These are phyloP conservation scores for Drosophila austrosaltans DNA, from an alignment of 2,888 invertebrate genomes.

Conservation along the genomic window DNA sequence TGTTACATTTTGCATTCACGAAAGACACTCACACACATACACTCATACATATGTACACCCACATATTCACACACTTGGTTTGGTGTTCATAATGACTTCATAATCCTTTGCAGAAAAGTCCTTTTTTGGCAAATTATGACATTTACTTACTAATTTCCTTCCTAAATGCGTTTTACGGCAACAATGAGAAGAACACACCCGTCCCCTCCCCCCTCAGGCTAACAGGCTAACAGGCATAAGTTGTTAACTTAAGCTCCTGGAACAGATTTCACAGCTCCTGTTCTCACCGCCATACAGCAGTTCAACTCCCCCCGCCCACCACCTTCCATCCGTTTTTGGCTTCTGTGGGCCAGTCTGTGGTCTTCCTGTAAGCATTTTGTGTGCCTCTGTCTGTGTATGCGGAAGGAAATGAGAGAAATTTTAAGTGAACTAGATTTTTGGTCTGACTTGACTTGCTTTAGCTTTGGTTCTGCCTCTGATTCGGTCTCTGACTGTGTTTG, in stretches of 20 bases:
- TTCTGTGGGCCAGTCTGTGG: conserved; percentile 25
- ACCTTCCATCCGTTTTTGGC: background rate
- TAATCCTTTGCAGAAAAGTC: conserved; percentile 69
- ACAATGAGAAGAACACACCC: conserved; percentile 46
- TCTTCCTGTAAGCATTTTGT: conserved; percentile 45
- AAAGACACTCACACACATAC: background rate
- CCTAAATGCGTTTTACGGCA: conserved; percentile 72
- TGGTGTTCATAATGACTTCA: conserved; percentile 67
- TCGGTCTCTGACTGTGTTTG: conserved; percentile 7
- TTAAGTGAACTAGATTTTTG: conserved; percentile 77
- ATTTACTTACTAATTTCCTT: conserved; percentile 76
- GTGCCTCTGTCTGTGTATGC: conserved; percentile 12
- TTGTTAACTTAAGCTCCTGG: conserved; percentile 74
- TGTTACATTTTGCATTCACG: conserved; percentile 50
- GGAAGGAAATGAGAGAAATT: conserved; percentile 79
- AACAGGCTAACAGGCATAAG: conserved; percentile 60
- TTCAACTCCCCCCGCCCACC: conserved; percentile 2
- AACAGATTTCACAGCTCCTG: conserved; percentile 44
- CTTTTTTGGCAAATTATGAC: conserved; percentile 72
- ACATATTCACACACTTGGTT: conserved; percentile 30
- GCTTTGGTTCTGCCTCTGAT: background rate
- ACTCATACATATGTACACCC: background rate
- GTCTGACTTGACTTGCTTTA: conserved; percentile 20
- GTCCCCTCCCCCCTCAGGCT: conserved; percentile 20
- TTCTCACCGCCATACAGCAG: conserved; percentile 7